Percentiles rank a stretch among this genome's conserved stretches.
Evolutionary conservation across 2,888 invertebrate species (phyloP).

Genomic region (Cephus sareptanus): DNA sequence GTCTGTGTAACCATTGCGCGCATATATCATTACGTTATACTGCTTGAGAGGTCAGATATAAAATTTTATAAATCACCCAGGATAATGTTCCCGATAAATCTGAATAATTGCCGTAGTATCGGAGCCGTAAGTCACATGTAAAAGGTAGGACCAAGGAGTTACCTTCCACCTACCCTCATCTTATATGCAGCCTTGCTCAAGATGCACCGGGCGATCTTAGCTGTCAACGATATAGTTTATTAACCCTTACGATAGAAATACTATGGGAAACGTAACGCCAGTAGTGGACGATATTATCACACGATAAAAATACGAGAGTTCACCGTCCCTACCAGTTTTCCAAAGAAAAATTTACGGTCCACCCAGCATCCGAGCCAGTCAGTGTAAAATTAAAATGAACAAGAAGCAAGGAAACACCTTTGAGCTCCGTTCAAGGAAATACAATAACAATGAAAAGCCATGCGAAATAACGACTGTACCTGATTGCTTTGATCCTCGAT

Average conservation of each 20-base stretch:
- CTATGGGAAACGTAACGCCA: background rate
- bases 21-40: background rate
- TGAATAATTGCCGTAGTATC: conserved; percentile 14
- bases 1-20: background rate
- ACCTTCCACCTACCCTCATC: background rate
- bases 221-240: background rate
- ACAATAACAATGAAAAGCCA: no score
- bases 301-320: background rate
- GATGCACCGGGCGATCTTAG: background rate
- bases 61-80: conserved; percentile 8
- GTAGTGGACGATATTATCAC: background rate
- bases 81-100: conserved; percentile 14
- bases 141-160: background rate
- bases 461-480: no score
- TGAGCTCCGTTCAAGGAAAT: no score
- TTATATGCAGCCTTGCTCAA: background rate
- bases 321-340: background rate
- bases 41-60: background rate
- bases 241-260: background rate
- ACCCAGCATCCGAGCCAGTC: background rate
- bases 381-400: no score
- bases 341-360: background rate
- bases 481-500: no score
- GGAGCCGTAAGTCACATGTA: background rate
- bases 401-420: no score